phyloP scores from a whole-genome alignment of 2,888 invertebrate species.

The Blastobasis lacticolella region DNA sequence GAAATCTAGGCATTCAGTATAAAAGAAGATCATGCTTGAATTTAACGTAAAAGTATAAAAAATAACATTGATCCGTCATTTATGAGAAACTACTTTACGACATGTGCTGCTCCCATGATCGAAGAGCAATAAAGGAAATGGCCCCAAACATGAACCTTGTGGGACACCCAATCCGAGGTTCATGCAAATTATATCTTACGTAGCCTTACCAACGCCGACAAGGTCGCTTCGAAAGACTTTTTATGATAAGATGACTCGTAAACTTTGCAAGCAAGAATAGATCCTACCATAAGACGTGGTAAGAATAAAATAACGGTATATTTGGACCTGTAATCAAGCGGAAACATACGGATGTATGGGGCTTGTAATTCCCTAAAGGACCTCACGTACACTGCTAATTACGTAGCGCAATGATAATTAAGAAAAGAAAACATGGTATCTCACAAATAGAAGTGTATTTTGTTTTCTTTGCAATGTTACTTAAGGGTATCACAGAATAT shows the following conservation, averaged over 20 bases:
- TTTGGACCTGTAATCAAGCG: conserved; percentile 12
- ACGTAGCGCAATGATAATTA: no score
- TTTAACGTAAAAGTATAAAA: no score
- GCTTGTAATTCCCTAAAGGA: conserved; percentile 11
- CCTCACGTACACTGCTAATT: conserved; percentile 4
- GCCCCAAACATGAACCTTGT: not conserved
- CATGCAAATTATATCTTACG: conserved; percentile 10
- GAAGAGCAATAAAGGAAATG: not conserved
- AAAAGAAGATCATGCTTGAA: no score
- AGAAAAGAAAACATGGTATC: no score
- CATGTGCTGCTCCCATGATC: not conserved
- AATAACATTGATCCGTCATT: no score
- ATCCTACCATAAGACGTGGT: conserved; percentile 16
- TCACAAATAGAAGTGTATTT: no score
- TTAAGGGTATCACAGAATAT: no score
- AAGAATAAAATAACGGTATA: conserved; percentile 18
- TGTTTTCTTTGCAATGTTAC: no score
- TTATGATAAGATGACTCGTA: conserved; percentile 32
- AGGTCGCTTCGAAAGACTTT: conserved; percentile 21
- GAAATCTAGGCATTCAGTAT: no score
- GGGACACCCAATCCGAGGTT: not conserved
- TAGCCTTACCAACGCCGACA: conserved; percentile 6
- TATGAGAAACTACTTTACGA: not conserved
- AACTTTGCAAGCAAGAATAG: conserved; percentile 20
- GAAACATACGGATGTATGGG: conserved; percentile 10